Base-by-base conservation (phyloP, 2,888 invertebrate species). In the Coleophora deauratella region DNA sequence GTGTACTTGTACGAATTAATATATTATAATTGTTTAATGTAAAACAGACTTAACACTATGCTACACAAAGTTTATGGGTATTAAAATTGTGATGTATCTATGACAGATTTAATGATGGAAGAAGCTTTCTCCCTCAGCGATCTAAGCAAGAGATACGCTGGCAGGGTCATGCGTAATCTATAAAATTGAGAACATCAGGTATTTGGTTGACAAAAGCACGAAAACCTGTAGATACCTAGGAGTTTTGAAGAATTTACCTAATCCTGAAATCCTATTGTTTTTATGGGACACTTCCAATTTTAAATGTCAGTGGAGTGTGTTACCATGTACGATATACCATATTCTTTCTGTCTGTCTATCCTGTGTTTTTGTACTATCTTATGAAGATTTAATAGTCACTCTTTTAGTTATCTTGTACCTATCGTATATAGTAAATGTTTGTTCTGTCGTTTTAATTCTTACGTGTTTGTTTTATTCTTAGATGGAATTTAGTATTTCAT, bases 61-160 rank as follows among this genome's bases (percentile, higher is more conserved):
- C n/a, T n/a, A n/a, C n/a, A n/a, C n/a, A n/a, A n/a, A n/a, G n/a
- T n/a, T n/a, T n/a, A n/a, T n/a, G n/a, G n/a, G 21, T 21, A 21
- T 21, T 21, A 21, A 21, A 21, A 31, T 31, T 31, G 31, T 31
- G 31, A 10, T 35, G 15, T 50, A 44, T 72, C 59, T 67, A 70
- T 59, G 66, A 59, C 86, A 86, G 86, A 86, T 86, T 72, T 84
- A 71, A 84, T 86, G 86, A 51, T 86, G 76, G 72, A 60, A 51
- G 84, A 85, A 71, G 62, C 58, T 47, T 64, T 86, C 66, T 75
- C 77, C 63, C 77, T 86, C 70, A 81, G 69, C 55, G 78, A 77
- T 66, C 57, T 82, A 64, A 80, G 81, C 78, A 77, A 64, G 72
- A 78, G 21, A 21, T 21, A 21, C 75, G 58, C 73, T 81, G 68